These are phyloP conservation scores for Ctenochaetus hawaiiensis DNA, from an alignment of 2,797 vertebrate genomes.

Conservation along the genomic window DNA sequence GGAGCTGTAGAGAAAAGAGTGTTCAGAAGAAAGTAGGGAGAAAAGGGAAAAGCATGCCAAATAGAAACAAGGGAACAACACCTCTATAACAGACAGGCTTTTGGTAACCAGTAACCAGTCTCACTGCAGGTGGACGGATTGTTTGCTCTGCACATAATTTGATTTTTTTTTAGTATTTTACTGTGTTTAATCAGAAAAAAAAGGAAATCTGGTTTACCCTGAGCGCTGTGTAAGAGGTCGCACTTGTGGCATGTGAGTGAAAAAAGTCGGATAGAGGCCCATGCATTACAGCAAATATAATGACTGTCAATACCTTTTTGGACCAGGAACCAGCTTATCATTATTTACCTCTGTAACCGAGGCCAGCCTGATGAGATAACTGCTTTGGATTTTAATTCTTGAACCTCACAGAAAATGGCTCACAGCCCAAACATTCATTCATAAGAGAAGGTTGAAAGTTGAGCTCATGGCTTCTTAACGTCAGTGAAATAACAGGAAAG, in stretches of 20 bases:
- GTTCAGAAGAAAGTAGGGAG: slow-evolving; percentile 33
- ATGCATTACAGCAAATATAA: slow-evolving; percentile 60
- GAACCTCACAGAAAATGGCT: slow-evolving; percentile 32
- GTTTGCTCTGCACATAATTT: not conserved
- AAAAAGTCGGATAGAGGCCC: slow-evolving; percentile 28
- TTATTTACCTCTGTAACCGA: slow-evolving; percentile 22
- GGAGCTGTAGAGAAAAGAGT: slow-evolving; percentile 61
- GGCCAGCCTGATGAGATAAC: not conserved
- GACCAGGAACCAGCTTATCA: slow-evolving; percentile 52
- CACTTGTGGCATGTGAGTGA: slow-evolving; percentile 30
- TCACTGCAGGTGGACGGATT: slow-evolving; percentile 4
- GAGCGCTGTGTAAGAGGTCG: slow-evolving; percentile 60
- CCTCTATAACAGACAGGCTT: slow-evolving; percentile 55
- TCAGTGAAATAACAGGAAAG: slow-evolving; percentile 26
- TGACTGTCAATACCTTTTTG: slow-evolving; percentile 43
- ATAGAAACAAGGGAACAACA: slow-evolving; percentile 39
- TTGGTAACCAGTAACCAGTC: slow-evolving; percentile 66
- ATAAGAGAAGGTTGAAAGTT: slow-evolving; percentile 24
- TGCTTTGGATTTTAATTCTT: slow-evolving; percentile 3
- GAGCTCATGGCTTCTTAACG: slow-evolving; percentile 30
- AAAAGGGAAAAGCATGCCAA: slow-evolving; percentile 57
- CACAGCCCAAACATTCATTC: slow-evolving; percentile 44
- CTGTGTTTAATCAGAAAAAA: slow-evolving; percentile 20
- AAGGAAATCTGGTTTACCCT: slow-evolving; percentile 56
- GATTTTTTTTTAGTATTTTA: slow-evolving; percentile 7